A percentile compares a stretch with the other conserved stretches of the same genome.
These are phyloP conservation scores for Tholera decimalis DNA, from an alignment of 2,888 invertebrate genomes.

Conservation along the genomic window DNA sequence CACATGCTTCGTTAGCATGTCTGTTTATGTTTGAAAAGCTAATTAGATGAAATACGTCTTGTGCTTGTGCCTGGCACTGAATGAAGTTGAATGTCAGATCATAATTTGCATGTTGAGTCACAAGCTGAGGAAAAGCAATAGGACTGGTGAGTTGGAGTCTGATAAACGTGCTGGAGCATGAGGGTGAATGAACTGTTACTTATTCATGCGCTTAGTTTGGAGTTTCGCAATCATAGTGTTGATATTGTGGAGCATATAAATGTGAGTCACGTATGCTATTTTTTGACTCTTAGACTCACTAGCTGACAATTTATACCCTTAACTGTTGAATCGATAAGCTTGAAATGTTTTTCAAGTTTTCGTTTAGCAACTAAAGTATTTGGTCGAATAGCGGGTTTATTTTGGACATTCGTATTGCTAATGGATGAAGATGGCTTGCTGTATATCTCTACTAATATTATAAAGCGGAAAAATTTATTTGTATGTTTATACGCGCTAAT, in stretches of 20 bases:
- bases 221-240: slow-evolving; percentile 2
- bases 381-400: background rate
- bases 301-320: background rate
- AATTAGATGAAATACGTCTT: slow-evolving; percentile 25
- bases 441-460: too few relatives aligned
- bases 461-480: too few relatives aligned
- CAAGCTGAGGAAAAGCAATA: slow-evolving; percentile 17
- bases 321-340: too few relatives aligned
- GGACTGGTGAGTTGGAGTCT: slow-evolving; percentile 22
- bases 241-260: background rate
- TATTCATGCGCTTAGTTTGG: slow-evolving; percentile 12
- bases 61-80: slow-evolving; percentile 23
- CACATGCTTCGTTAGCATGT: slow-evolving; percentile 4
- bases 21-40: slow-evolving; percentile 20
- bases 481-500: too few relatives aligned
- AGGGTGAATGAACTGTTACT: slow-evolving; percentile 42
- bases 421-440: background rate
- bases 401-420: background rate
- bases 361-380: too few relatives aligned
- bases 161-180: slow-evolving; percentile 30
- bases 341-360: too few relatives aligned
- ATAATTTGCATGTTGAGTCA: slow-evolving; percentile 49
- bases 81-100: slow-evolving; percentile 41
- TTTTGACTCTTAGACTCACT: background rate
- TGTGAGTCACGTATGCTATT: background rate